Percentiles rank a stretch among this genome's conserved stretches.
phyloP scores from a whole-genome alignment of 1,140 invertebrate species.

The Nautilus pompilius region DNA sequence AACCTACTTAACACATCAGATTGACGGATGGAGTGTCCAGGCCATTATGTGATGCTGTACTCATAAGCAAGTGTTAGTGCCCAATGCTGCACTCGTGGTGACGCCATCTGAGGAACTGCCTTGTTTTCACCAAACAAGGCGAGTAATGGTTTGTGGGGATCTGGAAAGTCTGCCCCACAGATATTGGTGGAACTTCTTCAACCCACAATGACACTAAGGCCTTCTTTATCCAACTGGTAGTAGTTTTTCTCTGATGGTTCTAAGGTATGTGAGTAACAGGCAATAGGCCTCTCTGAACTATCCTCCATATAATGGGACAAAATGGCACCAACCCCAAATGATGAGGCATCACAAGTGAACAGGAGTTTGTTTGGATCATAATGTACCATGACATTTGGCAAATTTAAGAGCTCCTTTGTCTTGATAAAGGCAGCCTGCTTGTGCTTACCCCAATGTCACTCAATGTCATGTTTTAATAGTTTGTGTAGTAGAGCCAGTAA shows the following conservation, averaged over 20 bases:
- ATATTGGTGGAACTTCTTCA: conserved; percentile 59
- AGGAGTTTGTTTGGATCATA: conserved; percentile 51
- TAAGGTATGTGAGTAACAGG: conserved; percentile 54
- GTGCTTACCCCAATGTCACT: conserved; percentile 17
- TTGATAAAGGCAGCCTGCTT: conserved; percentile 16
- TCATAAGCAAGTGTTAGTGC: conserved; percentile 29
- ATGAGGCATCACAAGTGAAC: too few relatives aligned
- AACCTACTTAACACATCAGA: too few relatives aligned
- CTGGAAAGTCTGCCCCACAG: conserved; percentile 52
- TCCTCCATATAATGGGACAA: conserved; percentile 51
- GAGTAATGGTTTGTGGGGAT: conserved; percentile 56
- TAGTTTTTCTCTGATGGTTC: conserved; percentile 57
- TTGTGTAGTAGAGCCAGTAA: conserved; percentile 16
- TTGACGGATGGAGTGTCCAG: too few relatives aligned
- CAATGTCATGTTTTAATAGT: conserved; percentile 12
- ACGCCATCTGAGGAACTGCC: conserved; percentile 39
- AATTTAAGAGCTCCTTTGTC: conserved; percentile 26
- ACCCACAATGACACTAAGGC: conserved; percentile 56
- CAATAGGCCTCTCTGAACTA: conserved; percentile 49
- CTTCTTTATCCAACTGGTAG: conserved; percentile 60
- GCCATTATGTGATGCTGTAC: too few relatives aligned
- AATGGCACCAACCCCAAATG: conserved; percentile 56
- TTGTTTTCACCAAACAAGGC: conserved; percentile 46
- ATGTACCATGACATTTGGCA: conserved; percentile 36
- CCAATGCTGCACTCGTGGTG: conserved; percentile 39